Evolutionary conservation across 2,888 invertebrate species (phyloP).

Genomic region (Lomographa bimaculata): DNA sequence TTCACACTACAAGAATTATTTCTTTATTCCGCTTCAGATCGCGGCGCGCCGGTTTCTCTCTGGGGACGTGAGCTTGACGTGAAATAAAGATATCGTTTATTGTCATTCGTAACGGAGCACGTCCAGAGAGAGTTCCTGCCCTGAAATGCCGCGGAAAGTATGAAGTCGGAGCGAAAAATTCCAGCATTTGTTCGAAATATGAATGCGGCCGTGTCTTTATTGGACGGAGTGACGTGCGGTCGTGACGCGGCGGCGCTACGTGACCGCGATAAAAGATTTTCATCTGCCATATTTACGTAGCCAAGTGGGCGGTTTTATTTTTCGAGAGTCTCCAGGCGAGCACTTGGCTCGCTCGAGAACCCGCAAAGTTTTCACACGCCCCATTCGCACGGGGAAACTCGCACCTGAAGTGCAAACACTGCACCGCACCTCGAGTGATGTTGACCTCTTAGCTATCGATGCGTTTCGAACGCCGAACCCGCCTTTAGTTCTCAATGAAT

Average conservation of each 20-base stretch:
- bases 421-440: constrained; percentile 47
- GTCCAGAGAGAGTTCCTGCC: constrained; percentile 56
- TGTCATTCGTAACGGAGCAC: constrained; percentile 55
- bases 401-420: constrained; percentile 36
- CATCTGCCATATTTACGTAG: constrained; percentile 83
- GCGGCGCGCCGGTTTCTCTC: constrained; percentile 51
- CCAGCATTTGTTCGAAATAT: constrained; percentile 76
- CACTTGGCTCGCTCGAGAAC: constrained; percentile 55
- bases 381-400: constrained; percentile 61
- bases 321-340: constrained; percentile 71
- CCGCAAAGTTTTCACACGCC: constrained; percentile 76
- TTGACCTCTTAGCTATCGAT: constrained; percentile 56
- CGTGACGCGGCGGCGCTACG: constrained; percentile 80
- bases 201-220: constrained; percentile 79
- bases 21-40: constrained; percentile 61
- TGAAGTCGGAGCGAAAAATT: constrained; percentile 66
- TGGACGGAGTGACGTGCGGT: constrained; percentile 77
- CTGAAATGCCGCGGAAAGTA: constrained; percentile 52
- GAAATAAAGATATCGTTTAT: constrained; percentile 67
- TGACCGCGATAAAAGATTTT: constrained; percentile 84
- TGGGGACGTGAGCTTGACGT: constrained; percentile 63
- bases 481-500: constrained; percentile 54
- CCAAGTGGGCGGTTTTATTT: constrained; percentile 81
- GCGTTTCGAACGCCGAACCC: constrained; percentile 41
- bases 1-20: constrained; percentile 64